Conservation (phyloP, 2,888 invertebrate genomes). For the Macrostomum cliftonense region DNA sequence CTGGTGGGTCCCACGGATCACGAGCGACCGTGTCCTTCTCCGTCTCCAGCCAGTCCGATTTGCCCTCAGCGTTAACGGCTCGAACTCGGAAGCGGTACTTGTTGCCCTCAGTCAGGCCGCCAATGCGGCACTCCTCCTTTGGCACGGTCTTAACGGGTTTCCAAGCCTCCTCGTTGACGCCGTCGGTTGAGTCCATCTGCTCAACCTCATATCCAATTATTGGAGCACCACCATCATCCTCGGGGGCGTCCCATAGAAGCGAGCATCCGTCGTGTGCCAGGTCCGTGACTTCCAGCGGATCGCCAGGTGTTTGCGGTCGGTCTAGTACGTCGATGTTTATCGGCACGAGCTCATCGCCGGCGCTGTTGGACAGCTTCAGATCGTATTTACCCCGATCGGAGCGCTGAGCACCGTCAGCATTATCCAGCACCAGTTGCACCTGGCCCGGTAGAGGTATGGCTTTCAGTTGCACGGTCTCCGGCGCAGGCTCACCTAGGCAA, state of each 20-base stretch:
- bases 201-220: slow-evolving; percentile 78
- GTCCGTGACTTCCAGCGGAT: slow-evolving; percentile 72
- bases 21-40: slow-evolving; percentile 84
- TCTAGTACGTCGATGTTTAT: slow-evolving; percentile 43
- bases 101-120: slow-evolving; percentile 44
- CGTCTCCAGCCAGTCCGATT: slow-evolving; percentile 76
- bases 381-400: slow-evolving; percentile 67
- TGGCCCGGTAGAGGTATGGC: slow-evolving; percentile 24
- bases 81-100: slow-evolving; percentile 92
- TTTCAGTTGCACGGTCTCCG: slow-evolving; percentile 44
- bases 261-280: slow-evolving; percentile 78
- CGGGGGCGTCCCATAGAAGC: slow-evolving; percentile 81
- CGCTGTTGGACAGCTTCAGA: slow-evolving; percentile 72
- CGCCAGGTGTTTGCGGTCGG: slow-evolving; percentile 66
- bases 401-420: slow-evolving; percentile 53
- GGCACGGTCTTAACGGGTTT: no score
- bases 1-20: slow-evolving; percentile 63
- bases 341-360: slow-evolving; percentile 49
- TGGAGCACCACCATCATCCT: slow-evolving; percentile 83
- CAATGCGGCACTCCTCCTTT: background rate
- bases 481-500: slow-evolving; percentile 73
- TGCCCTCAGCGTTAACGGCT: slow-evolving; percentile 90
- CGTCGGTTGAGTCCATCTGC: slow-evolving; percentile 70
- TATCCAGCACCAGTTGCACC: slow-evolving; percentile 62
- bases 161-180: slow-evolving; percentile 38